Evolutionary conservation across 2,797 vertebrate species (phyloP).

Genomic region (Crypturellus tataupa): DNA sequence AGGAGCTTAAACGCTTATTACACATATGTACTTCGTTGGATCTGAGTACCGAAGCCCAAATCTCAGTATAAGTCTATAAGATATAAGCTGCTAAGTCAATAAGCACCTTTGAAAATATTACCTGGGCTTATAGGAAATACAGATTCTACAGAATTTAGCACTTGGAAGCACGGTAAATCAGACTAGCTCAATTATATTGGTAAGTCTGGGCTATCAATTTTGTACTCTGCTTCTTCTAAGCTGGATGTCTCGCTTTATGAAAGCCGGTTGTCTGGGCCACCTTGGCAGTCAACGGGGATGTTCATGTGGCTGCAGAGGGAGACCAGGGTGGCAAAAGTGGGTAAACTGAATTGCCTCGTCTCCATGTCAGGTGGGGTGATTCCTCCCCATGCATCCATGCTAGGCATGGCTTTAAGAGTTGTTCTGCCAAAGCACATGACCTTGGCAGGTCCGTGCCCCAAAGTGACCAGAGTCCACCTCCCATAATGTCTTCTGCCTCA

Average conservation of each 20-base stretch:
- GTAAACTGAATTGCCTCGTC: neutral
- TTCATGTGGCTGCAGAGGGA: rapidly evolving
- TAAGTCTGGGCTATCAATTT: neutral
- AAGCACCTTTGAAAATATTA: neutral
- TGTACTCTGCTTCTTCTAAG: rapidly evolving
- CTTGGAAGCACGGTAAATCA: neutral
- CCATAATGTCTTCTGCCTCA: neutral
- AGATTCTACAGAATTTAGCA: neutral
- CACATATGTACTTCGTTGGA: neutral
- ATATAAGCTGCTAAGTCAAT: neutral
- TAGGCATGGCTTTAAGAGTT: neutral
- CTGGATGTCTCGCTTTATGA: neutral
- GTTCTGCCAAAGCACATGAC: rapidly evolving
- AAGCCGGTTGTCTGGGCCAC: neutral
- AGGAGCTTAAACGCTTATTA: neutral
- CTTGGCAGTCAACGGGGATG: rapidly evolving
- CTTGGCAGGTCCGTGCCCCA: neutral
- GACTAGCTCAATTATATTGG: neutral
- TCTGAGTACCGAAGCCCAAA: neutral
- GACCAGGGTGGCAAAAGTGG: rapidly evolving
- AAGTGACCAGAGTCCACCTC: neutral
- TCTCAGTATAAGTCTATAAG: neutral
- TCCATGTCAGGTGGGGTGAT: neutral
- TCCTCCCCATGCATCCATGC: neutral
- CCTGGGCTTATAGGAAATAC: neutral